These are phyloP conservation scores for Carpatolechia fugitivella DNA, from an alignment of 2,888 invertebrate species.

Conservation along the genomic window DNA sequence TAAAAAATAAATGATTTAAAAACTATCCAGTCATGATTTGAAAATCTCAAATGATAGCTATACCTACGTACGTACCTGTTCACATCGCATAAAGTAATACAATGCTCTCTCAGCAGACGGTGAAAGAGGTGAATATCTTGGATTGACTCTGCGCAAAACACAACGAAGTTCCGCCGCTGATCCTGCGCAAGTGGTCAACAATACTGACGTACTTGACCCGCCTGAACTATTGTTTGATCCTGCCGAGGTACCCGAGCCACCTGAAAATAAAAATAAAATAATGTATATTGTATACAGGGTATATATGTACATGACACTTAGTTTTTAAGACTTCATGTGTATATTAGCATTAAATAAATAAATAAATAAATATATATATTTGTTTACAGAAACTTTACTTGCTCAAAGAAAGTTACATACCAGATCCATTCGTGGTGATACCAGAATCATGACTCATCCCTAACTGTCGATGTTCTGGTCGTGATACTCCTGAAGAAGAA, in stretches of 20 bases:
- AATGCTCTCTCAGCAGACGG: constrained; percentile 87
- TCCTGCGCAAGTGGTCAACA: constrained; percentile 94
- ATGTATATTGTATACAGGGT: no score
- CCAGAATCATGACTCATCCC: constrained; percentile 72
- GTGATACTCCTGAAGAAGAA: constrained; percentile 59
- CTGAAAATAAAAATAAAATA: constrained; percentile 21
- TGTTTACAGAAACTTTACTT: neutral
- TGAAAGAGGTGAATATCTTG: constrained; percentile 78
- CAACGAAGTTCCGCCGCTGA: constrained; percentile 89
- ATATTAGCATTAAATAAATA: no score
- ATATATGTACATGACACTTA: no score
- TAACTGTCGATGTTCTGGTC: constrained; percentile 58
- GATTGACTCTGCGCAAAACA: constrained; percentile 81
- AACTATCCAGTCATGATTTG: no score
- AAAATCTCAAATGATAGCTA: neutral
- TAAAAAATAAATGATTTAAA: constrained; percentile 36
- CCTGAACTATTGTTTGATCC: constrained; percentile 44
- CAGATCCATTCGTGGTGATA: constrained; percentile 70
- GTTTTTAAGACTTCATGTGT: no score
- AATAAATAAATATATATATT: no score
- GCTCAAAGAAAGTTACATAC: constrained; percentile 32
- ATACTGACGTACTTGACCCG: constrained; percentile 57
- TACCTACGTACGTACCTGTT: constrained; percentile 80
- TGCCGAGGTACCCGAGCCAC: constrained; percentile 52
- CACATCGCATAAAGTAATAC: constrained; percentile 95